Evolutionary conservation across 1,140 invertebrate genomes (phyloP).

Genomic region (Zaprionus lachaisei): DNA sequence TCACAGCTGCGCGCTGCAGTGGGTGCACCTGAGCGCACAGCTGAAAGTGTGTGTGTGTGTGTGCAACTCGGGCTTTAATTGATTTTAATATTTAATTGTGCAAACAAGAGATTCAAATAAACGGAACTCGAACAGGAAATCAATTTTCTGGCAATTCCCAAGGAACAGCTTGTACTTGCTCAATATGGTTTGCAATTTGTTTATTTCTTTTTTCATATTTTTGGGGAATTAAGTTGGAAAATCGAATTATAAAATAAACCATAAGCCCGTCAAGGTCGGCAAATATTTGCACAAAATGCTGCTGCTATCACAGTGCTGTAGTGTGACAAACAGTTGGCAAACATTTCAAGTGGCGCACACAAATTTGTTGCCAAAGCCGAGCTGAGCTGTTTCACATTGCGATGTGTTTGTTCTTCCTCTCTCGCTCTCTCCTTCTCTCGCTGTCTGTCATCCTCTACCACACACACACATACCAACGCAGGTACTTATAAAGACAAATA

Average conservation of each 20-base stretch:
- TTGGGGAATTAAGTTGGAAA: not conserved
- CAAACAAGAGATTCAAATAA: slow-evolving; percentile 70
- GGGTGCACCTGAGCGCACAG: not conserved
- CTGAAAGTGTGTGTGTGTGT: too few relatives aligned
- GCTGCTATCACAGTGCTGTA: slow-evolving; percentile 8
- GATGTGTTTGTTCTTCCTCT: slow-evolving; percentile 19
- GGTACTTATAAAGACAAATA: slow-evolving; percentile 34
- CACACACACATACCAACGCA: not conserved
- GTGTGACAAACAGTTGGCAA: slow-evolving; percentile 44
- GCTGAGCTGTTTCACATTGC: slow-evolving; percentile 34
- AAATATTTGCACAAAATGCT: slow-evolving; percentile 38
- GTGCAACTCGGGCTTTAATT: slow-evolving; percentile 58
- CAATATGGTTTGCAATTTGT: not conserved
- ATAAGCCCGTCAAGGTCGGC: slow-evolving; percentile 18
- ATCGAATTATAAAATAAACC: slow-evolving; percentile 48
- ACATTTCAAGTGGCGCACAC: slow-evolving; percentile 53
- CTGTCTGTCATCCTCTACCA: not conserved
- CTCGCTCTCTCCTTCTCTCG: not conserved
- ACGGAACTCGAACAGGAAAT: slow-evolving; percentile 50
- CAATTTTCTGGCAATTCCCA: slow-evolving; percentile 48
- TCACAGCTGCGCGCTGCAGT: slow-evolving; percentile 42
- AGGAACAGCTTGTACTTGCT: not conserved
- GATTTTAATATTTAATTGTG: slow-evolving; percentile 79
- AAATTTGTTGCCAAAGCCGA: slow-evolving; percentile 47
- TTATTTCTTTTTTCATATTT: not conserved